phyloP scores from a whole-genome alignment of 2,797 vertebrate species.

The Scarus forsteni region DNA sequence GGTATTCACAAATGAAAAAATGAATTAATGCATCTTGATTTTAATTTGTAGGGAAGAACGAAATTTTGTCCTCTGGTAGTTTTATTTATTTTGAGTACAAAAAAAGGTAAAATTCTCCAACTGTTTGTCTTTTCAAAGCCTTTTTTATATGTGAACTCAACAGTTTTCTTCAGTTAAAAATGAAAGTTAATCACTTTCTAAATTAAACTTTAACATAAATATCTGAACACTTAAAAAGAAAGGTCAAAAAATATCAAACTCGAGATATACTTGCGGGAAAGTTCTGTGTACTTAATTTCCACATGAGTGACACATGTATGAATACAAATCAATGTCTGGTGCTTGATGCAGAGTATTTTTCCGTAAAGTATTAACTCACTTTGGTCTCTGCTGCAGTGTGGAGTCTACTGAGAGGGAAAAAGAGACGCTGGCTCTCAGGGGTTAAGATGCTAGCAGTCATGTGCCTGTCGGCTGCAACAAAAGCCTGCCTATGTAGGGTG shows the following conservation, averaged over 20 bases:
- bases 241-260: not conserved
- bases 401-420: constrained; percentile 56
- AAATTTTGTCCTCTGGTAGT: not conserved
- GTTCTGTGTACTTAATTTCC: not conserved
- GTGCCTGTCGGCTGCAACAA: constrained; percentile 85
- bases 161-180: no score
- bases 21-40: not conserved
- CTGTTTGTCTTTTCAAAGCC: no score
- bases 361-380: constrained; percentile 40
- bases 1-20: constrained; percentile 9
- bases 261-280: not conserved
- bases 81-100: no score
- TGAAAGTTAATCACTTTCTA: no score
- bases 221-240: no score
- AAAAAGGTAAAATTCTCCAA: no score
- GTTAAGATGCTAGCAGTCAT: constrained; percentile 87
- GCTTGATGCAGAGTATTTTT: constrained; percentile 30
- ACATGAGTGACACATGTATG: constrained; percentile 28
- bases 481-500: constrained; percentile 87
- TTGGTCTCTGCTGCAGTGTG: constrained; percentile 56
- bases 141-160: no score
- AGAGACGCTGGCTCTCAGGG: constrained; percentile 78
- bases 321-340: not conserved
- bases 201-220: no score
- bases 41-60: constrained; percentile 17